Evolutionary conservation across 2,888 invertebrate genomes (phyloP).

Genomic region (Zygothrica quintamaculata): DNA sequence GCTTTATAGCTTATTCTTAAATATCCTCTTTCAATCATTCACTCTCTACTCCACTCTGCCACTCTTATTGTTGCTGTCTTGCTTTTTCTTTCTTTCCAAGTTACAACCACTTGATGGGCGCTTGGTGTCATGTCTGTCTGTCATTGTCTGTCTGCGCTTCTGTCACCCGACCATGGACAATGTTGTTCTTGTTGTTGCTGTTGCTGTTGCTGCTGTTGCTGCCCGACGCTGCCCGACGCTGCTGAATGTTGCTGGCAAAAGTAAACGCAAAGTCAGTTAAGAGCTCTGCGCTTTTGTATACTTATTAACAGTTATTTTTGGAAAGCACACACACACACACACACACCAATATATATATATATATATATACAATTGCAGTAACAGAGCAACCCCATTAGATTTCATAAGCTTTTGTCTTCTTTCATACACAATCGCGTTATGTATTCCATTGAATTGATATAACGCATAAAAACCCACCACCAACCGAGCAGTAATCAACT

Average conservation of each 20-base stretch:
- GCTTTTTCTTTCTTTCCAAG: constrained; percentile 21
- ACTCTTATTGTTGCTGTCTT: too few relatives aligned
- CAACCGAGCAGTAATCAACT: neutral
- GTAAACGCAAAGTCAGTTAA: constrained; percentile 29
- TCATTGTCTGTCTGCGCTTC: too few relatives aligned
- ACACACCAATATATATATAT: constrained; percentile 11
- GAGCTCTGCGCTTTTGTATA: constrained; percentile 33
- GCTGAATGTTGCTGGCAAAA: too few relatives aligned
- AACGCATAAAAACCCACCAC: neutral
- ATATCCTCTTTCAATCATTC: constrained; percentile 10
- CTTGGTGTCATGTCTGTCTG: constrained; percentile 21
- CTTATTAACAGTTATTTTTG: constrained; percentile 74
- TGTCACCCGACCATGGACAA: constrained; percentile 69
- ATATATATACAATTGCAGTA: neutral
- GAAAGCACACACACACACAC: constrained; percentile 43
- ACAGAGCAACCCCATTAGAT: neutral
- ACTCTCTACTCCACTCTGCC: neutral
- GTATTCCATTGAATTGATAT: too few relatives aligned
- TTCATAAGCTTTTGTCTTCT: neutral
- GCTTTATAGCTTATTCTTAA: too few relatives aligned
- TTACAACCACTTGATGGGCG: constrained; percentile 52
- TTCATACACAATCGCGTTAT: neutral
- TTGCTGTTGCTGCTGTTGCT: neutral
- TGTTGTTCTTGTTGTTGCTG: constrained; percentile 56
- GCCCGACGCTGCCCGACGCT: too few relatives aligned